Evolutionary conservation across 2,113 vertebrate genomes (phyloP).

Genomic region (Nothoprocta perdicaria): DNA sequence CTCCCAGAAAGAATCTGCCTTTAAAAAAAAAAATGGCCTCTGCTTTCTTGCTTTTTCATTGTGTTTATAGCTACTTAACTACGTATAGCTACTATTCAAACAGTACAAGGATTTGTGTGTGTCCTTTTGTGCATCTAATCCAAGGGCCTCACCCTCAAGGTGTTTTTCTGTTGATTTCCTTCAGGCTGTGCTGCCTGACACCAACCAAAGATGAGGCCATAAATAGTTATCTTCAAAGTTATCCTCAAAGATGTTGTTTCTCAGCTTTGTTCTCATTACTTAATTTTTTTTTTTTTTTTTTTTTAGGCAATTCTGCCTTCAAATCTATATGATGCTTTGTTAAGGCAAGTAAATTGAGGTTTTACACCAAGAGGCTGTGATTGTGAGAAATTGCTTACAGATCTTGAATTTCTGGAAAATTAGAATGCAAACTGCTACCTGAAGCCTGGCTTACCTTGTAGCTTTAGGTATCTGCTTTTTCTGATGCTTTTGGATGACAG

Average conservation of each 20-base stretch:
- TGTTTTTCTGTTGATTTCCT: not conserved
- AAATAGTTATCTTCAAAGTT: not conserved
- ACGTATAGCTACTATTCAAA: not conserved
- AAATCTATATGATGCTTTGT: not conserved
- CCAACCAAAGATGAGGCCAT: not conserved
- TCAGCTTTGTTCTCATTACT: not conserved
- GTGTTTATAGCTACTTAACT: not conserved
- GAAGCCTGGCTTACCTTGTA: not conserved
- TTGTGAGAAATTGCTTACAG: not conserved
- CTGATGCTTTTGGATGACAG: not conserved
- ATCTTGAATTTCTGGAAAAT: not conserved
- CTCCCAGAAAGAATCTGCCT: not conserved
- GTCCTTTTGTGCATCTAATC: not conserved
- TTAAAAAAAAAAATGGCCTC: not conserved
- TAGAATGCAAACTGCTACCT: accelerated
- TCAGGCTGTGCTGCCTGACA: not conserved
- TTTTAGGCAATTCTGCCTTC: not conserved
- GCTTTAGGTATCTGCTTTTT: not conserved
- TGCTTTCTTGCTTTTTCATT: not conserved
- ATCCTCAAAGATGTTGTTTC: not conserved
- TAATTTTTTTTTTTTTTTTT: accelerated
- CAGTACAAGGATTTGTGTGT: not conserved
- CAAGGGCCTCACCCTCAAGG: not conserved
- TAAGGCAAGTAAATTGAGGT: not conserved
- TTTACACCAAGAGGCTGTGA: not conserved